Conservation (phyloP, 92 coral and sea anemone genomes). For the Palythoa grandis region DNA sequence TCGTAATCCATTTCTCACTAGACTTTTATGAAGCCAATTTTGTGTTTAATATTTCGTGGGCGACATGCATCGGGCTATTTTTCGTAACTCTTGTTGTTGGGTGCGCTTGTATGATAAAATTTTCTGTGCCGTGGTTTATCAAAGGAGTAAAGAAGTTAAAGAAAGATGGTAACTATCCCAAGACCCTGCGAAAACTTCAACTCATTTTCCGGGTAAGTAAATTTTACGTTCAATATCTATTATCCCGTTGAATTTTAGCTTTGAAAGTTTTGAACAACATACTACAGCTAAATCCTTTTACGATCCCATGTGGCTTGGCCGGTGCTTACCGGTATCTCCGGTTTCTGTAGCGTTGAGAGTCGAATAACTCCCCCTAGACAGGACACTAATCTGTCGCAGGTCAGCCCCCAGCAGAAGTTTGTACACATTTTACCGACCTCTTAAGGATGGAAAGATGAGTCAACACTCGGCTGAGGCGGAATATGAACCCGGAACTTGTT, state of each 20-base stretch:
- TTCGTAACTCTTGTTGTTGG: constrained; percentile 74
- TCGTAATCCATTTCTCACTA: constrained; percentile 79
- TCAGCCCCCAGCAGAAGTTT: too few species aligned
- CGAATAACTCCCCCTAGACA: too few species aligned
- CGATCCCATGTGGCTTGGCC: too few species aligned
- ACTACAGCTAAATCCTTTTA: too few species aligned
- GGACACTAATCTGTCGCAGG: too few species aligned
- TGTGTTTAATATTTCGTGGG: constrained; percentile 89
- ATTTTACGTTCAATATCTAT: not conserved
- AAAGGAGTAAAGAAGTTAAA: constrained; percentile 81
- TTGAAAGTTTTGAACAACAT: not conserved
- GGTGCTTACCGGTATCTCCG: too few species aligned
- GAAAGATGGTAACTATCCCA: constrained; percentile 88
- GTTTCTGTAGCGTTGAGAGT: too few species aligned
- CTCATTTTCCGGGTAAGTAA: constrained; percentile 74
- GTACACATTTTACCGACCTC: too few species aligned
- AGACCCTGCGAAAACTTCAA: constrained; percentile 77
- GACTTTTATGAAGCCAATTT: constrained; percentile 91
- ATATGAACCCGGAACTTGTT: too few species aligned
- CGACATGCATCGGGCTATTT: constrained; percentile 86
- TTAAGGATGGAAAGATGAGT: too few species aligned
- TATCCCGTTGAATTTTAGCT: not conserved
- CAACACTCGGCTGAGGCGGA: too few species aligned
- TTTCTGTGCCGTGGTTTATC: constrained; percentile 93
- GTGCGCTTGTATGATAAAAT: constrained; percentile 76